Conservation (phyloP, 2,113 vertebrate species). For the Eolophus roseicapilla region DNA sequence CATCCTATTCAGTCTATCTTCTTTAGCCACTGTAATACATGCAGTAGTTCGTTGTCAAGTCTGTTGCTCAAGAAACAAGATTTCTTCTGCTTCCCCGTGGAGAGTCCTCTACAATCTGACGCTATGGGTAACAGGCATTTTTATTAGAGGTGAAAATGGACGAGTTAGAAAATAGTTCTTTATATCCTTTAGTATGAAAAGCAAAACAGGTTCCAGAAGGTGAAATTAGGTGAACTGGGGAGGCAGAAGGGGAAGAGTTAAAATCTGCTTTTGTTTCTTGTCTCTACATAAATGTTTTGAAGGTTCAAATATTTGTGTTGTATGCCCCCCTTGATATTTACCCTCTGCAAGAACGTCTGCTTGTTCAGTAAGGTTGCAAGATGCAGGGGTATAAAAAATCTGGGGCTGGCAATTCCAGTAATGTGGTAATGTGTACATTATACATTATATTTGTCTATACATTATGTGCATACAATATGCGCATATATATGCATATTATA, state of each 20-base stretch:
- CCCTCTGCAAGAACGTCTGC: neutral
- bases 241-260: neutral
- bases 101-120: neutral
- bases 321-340: neutral
- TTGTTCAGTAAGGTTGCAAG: neutral
- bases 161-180: neutral
- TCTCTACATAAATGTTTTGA: neutral
- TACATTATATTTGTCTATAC: accelerated
- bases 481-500: neutral
- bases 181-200: neutral
- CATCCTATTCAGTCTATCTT: neutral
- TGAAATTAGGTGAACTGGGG: neutral
- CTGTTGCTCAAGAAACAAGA: neutral
- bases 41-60: neutral
- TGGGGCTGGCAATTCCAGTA: neutral
- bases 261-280: neutral
- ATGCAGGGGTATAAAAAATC: neutral
- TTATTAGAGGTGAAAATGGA: neutral
- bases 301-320: neutral
- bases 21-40: neutral
- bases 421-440: neutral
- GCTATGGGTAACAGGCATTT: neutral
- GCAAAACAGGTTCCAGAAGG: neutral
- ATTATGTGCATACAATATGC: neutral
- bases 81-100: neutral